Conservation (phyloP, 2,113 vertebrate species). For the Prinia subflava region DNA sequence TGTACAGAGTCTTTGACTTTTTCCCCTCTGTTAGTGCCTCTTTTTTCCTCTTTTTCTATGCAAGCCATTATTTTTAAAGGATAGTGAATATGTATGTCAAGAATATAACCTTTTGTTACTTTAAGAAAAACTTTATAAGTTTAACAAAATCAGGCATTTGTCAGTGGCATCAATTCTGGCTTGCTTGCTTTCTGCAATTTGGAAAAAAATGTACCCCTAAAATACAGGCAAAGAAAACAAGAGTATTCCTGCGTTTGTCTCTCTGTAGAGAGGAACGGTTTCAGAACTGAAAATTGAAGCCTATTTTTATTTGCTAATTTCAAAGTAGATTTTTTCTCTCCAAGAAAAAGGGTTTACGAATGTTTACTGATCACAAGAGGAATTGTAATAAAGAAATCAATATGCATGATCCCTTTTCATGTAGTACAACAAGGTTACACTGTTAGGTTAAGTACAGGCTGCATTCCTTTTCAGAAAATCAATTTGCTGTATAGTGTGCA, state of each 20-base stretch:
- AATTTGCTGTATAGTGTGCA: conserved; percentile 85
- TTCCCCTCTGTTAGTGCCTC: not conserved
- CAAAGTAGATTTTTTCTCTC: conserved; percentile 50
- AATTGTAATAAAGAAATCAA: conserved; percentile 92
- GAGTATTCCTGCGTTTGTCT: not conserved
- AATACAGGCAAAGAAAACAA: not conserved
- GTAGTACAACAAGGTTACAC: conserved; percentile 91
- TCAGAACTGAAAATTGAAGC: not conserved
- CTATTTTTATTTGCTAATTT: conserved; percentile 20
- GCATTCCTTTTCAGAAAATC: conserved; percentile 95
- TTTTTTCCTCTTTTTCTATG: not conserved
- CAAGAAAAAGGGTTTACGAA: conserved; percentile 63
- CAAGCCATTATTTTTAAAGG: not conserved
- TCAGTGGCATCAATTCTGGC: not conserved
- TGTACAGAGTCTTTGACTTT: not conserved
- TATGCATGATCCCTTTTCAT: conserved; percentile 91
- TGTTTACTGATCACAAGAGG: conserved; percentile 83
- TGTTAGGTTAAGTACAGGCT: conserved; percentile 95
- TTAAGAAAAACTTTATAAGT: not conserved
- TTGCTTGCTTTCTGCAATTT: not conserved
- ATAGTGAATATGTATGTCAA: not conserved
- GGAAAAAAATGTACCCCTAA: not conserved
- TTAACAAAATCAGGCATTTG: not conserved
- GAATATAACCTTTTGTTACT: not conserved
- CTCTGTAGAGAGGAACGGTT: not conserved